phyloP scores from a whole-genome alignment of 2,113 vertebrate species.

The Emberiza fucata region DNA sequence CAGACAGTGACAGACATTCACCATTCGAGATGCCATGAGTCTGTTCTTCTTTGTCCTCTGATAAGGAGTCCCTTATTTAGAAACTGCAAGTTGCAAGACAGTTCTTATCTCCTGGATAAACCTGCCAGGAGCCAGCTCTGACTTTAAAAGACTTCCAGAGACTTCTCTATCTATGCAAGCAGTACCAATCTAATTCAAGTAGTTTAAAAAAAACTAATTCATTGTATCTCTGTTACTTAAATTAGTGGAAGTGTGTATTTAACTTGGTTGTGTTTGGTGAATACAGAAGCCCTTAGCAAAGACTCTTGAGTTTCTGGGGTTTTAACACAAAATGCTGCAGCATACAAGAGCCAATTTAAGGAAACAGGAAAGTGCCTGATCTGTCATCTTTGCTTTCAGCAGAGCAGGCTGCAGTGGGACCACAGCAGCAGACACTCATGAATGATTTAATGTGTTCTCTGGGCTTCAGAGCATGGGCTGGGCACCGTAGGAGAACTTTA shows the following conservation, averaged over 20 bases:
- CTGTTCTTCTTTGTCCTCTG: not conserved
- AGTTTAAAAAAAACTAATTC: not conserved
- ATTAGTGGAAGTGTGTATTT: not conserved
- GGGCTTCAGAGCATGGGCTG: not conserved
- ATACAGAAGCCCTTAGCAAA: not conserved
- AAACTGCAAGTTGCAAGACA: not conserved
- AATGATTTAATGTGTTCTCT: not conserved
- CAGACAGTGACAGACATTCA: not conserved
- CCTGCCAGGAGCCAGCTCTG: conserved; percentile 6
- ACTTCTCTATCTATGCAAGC: not conserved
- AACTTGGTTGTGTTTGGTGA: not conserved
- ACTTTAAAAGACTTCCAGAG: conserved; percentile 13
- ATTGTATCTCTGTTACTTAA: not conserved
- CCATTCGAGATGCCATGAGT: not conserved
- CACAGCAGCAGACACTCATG: not conserved
- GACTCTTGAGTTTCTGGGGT: not conserved
- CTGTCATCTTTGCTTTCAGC: not conserved
- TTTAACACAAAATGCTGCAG: not conserved
- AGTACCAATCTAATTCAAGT: not conserved
- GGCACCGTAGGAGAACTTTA: not conserved
- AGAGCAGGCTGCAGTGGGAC: not conserved
- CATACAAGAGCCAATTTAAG: not conserved
- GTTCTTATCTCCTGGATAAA: not conserved
- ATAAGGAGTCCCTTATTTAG: conserved; percentile 41
- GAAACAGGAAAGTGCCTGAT: not conserved